phyloP scores from a whole-genome alignment of 2,113 vertebrate species.

The Macaca nemestrina region DNA sequence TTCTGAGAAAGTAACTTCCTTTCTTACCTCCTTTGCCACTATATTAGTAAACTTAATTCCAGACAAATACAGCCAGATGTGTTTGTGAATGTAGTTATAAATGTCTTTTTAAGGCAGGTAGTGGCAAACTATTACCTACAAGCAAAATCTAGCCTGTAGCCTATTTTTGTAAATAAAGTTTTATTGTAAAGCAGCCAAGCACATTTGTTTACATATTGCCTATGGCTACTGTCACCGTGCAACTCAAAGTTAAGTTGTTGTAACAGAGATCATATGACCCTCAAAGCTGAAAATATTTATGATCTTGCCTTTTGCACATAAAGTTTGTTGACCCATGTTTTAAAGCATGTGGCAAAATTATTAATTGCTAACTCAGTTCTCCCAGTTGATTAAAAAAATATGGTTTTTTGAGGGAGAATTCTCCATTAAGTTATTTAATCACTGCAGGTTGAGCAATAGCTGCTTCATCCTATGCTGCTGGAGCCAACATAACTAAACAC shows the following conservation, averaged over 20 bases:
- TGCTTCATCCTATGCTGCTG: constrained; percentile 1
- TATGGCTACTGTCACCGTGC: not conserved
- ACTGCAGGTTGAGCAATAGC: not conserved
- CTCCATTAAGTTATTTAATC: not conserved
- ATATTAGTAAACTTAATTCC: not conserved
- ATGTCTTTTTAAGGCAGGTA: constrained; percentile 7
- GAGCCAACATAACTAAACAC: constrained; percentile 71
- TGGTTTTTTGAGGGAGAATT: not conserved
- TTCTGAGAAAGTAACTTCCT: not conserved
- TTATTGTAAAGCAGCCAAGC: not conserved
- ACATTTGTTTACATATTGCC: not conserved
- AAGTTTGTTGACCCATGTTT: not conserved
- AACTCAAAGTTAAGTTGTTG: not conserved
- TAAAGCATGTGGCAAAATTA: not conserved
- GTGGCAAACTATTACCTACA: not conserved
- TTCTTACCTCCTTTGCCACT: not conserved
- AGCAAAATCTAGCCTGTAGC: not conserved
- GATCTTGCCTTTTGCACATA: not conserved
- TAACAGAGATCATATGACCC: not conserved
- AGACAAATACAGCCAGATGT: not conserved
- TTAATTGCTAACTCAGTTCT: not conserved
- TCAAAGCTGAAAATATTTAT: not conserved
- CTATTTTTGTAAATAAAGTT: constrained; percentile 8
- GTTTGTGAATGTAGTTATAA: not conserved
- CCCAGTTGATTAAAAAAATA: not conserved